Percentiles rank a stretch among this genome's conserved stretches.
phyloP scores from a whole-genome alignment of 2,888 invertebrate species.

The Sphaeridia pumilis region DNA sequence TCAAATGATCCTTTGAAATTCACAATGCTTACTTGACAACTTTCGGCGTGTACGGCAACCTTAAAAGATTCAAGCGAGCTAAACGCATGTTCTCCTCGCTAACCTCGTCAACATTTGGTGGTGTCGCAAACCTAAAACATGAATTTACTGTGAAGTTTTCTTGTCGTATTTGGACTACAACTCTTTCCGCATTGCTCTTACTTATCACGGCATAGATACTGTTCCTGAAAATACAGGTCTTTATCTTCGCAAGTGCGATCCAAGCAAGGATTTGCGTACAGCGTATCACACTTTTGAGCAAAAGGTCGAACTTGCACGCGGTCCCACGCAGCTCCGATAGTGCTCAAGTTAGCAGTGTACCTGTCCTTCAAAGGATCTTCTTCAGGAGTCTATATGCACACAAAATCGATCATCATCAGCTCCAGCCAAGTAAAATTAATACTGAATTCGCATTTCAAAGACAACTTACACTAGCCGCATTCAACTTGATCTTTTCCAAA shows the following conservation, averaged over 20 bases:
- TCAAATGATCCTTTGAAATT: no score
- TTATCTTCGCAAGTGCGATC: constrained; percentile 19
- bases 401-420: no score
- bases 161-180: no score
- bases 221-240: constrained; percentile 32
- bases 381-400: no score
- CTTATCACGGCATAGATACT: constrained; percentile 28
- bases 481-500: no score
- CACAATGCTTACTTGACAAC: background rate
- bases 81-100: constrained; percentile 27
- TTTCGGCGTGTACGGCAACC: constrained; percentile 27
- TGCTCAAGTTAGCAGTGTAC: background rate
- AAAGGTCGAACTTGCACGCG: constrained; percentile 25
- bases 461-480: no score
- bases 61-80: constrained; percentile 25
- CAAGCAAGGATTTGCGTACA: constrained; percentile 27
- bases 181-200: constrained; percentile 10
- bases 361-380: no score
- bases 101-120: constrained; percentile 19
- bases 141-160: no score
- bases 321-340: constrained; percentile 27
- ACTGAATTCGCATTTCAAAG: no score
- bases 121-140: constrained; percentile 22
- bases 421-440: no score
- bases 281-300: constrained; percentile 31